A percentile compares a stretch with the other conserved stretches of the same genome.
These are phyloP conservation scores for Pegoplata infirma DNA, from an alignment of 2,888 invertebrate species.

Conservation along the genomic window DNA sequence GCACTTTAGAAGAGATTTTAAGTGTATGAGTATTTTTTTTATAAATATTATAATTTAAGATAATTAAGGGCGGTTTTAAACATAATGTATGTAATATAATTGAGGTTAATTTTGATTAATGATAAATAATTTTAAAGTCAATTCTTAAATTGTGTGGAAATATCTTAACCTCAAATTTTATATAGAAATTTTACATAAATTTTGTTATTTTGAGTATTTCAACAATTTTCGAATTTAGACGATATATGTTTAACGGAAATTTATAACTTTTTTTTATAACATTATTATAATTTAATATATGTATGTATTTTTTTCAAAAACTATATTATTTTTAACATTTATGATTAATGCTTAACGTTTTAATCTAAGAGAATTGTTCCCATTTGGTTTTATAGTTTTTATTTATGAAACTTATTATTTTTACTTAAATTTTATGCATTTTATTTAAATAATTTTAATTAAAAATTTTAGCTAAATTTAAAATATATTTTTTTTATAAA, in stretches of 20 bases:
- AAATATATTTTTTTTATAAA: no score
- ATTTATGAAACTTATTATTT: background rate
- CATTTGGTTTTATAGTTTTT: slow-evolving; percentile 30
- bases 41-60: no score
- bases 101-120: background rate
- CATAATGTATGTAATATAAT: no score
- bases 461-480: background rate
- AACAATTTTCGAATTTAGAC: no score
- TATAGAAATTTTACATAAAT: no score
- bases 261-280: no score
- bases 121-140: background rate
- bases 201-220: no score
- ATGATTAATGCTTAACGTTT: background rate
- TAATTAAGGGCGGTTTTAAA: no score
- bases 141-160: no score
- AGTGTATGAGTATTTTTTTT: background rate
- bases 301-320: background rate
- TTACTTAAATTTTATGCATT: slow-evolving; percentile 7
- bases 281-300: background rate
- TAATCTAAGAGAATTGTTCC: slow-evolving; percentile 56
- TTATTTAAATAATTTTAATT: background rate
- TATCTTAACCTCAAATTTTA: no score
- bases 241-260: no score
- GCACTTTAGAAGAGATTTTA: background rate
- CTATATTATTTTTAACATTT: background rate